Evolutionary conservation across 1,140 invertebrate species (phyloP).

Genomic region (Aphelenchoides besseyi): DNA sequence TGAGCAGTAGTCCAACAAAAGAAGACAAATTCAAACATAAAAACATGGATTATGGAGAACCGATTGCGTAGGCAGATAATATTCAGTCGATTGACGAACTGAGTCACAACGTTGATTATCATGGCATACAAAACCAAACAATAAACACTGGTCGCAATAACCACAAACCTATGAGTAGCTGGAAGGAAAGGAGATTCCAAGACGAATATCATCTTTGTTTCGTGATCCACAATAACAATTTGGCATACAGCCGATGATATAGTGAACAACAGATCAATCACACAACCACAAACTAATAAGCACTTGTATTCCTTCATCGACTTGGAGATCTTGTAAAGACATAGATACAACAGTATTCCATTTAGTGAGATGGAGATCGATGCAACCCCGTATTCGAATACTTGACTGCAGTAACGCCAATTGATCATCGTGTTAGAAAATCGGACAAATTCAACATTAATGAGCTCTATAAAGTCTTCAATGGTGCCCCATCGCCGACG

Average conservation of each 20-base stretch:
- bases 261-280: neutral
- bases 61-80: neutral
- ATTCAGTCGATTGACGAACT: neutral
- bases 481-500: too few species aligned
- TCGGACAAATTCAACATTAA: too few species aligned
- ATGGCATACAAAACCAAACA: neutral
- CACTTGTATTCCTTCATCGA: neutral
- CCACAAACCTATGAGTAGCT: neutral
- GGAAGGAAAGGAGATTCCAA: neutral
- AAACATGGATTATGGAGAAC: neutral
- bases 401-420: neutral
- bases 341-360: neutral
- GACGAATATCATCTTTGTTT: neutral
- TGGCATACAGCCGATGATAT: neutral
- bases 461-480: too few species aligned
- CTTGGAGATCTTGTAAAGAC: neutral
- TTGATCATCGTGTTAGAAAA: too few species aligned
- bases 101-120: slow-evolving; percentile 1
- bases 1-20: slow-evolving; percentile 3
- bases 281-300: neutral
- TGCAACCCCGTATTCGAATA: neutral
- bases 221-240: neutral
- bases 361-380: neutral
- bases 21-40: neutral
- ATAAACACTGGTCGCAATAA: neutral